Evolutionary conservation across 2,113 vertebrate genomes (phyloP), one percentile per base, ranked within the genome.

Genomic region (Thunnus thynnus): DNA sequence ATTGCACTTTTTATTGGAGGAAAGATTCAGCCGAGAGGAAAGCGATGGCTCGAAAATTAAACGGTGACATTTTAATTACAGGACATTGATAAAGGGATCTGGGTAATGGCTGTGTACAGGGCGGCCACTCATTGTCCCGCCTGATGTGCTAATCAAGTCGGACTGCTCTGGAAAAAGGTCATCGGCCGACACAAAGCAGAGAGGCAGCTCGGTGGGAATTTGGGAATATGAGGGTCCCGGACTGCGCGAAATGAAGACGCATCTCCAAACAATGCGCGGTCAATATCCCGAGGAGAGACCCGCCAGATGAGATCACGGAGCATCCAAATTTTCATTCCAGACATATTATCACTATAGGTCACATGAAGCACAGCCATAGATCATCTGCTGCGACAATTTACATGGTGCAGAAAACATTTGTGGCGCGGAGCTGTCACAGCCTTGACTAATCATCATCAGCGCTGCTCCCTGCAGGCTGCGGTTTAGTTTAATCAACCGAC

Each of bases 1-100:
- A 97, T 97, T 95, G 92, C 94, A 91, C 94, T 94, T 95, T 96
- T 96, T 96, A 96, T 96, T 95, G 96, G 95, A 94, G 93, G 91
- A 94, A 92, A 95, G 96, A 96, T 95, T 96, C 95, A 94, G 95
- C 93, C 91, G 93, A 95, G 95, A 92, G 96, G 84, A 73, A 93
- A 89, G 91, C 93, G 82, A 87, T 87, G 94, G 94, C 92, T 95
- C 89, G 94, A 95, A 96, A 97, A 97, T 97, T 94, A 97, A 97
- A 96, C 91, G 94, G 93, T 97, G 97, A 97, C 97, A 97, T 96
- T 97, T 97, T 97, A 97, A 97, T 97, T 96, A 97, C 97, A 96
- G 95, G 95, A 96, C 96, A 96, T 96, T 96, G 96, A 97, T 96
- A 96, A 96, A 96, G 92, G 95, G 91, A 95, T 91, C 83, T 83